These are phyloP conservation scores for Pherbina coryleti DNA, from an alignment of 2,888 invertebrate genomes.

Conservation along the genomic window DNA sequence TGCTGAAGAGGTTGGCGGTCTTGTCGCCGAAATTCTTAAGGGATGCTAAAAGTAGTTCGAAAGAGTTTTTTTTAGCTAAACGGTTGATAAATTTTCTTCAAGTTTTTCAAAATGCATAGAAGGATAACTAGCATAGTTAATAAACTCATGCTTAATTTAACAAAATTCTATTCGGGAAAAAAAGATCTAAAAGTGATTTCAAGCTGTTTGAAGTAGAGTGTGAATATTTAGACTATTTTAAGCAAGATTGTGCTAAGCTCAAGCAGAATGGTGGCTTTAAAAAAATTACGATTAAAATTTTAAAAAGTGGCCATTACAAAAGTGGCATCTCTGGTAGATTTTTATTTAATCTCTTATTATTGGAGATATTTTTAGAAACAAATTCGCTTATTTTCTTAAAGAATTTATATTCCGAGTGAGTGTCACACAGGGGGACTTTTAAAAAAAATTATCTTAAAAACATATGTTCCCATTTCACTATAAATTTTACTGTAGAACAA, in stretches of 20 bases:
- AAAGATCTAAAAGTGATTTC: background rate
- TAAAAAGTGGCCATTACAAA: too few species aligned
- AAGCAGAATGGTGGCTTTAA: too few species aligned
- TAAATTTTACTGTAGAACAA: too few species aligned
- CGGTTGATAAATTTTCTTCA: background rate
- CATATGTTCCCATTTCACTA: too few species aligned
- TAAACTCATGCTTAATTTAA: background rate
- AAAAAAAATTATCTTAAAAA: too few species aligned
- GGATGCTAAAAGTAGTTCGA: constrained; percentile 71
- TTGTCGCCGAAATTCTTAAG: constrained; percentile 80
- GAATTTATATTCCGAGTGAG: too few species aligned
- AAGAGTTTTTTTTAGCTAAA: background rate
- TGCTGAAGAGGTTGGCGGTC: constrained; percentile 78
- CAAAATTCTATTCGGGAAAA: background rate
- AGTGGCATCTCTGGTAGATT: too few species aligned
- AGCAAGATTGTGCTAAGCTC: background rate
- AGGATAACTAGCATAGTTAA: background rate
- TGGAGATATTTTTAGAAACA: too few species aligned
- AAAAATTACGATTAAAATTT: too few species aligned
- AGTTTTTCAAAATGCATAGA: background rate
- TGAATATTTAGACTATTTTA: background rate
- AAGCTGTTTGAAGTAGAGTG: background rate
- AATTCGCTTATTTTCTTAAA: too few species aligned
- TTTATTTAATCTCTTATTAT: too few species aligned
- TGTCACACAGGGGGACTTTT: too few species aligned